phyloP scores from a whole-genome alignment of 2,113 vertebrate genomes.

The Dermatemys mawii region DNA sequence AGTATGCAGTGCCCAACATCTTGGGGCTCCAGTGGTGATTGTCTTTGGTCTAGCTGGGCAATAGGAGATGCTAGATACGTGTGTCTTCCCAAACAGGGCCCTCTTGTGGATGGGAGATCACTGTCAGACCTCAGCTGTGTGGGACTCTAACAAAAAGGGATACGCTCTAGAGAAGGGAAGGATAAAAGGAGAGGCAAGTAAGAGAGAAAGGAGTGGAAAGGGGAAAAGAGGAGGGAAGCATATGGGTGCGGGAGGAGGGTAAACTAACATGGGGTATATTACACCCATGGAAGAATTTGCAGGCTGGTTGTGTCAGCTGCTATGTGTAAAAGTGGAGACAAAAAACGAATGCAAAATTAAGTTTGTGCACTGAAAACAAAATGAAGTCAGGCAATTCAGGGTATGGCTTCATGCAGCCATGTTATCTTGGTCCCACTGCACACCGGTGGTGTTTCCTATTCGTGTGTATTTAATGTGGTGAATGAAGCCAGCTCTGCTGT shows the following conservation, averaged over 20 bases:
- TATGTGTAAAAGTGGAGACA: fast-evolving
- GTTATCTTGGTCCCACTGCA: not conserved
- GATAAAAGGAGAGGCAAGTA: not conserved
- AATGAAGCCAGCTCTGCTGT: not conserved
- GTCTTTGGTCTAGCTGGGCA: not conserved
- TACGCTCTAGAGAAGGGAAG: not conserved
- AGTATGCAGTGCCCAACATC: not conserved
- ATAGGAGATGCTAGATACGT: not conserved
- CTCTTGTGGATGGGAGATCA: fast-evolving
- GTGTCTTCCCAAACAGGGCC: not conserved
- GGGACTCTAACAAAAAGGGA: fast-evolving
- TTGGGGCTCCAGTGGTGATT: not conserved
- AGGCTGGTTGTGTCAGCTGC: not conserved
- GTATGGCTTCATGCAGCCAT: not conserved
- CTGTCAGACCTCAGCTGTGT: not conserved
- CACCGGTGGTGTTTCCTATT: fast-evolving
- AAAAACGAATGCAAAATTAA: fast-evolving
- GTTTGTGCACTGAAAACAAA: fast-evolving
- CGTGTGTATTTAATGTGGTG: not conserved
- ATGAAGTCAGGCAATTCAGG: not conserved
- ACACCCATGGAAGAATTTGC: fast-evolving
- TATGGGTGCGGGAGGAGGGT: not conserved
- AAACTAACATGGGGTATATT: not conserved
- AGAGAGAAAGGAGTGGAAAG: not conserved
- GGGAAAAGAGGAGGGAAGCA: fast-evolving